phyloP scores from a whole-genome alignment of 2,888 invertebrate genomes.

The Nephrotoma guestfalica region DNA sequence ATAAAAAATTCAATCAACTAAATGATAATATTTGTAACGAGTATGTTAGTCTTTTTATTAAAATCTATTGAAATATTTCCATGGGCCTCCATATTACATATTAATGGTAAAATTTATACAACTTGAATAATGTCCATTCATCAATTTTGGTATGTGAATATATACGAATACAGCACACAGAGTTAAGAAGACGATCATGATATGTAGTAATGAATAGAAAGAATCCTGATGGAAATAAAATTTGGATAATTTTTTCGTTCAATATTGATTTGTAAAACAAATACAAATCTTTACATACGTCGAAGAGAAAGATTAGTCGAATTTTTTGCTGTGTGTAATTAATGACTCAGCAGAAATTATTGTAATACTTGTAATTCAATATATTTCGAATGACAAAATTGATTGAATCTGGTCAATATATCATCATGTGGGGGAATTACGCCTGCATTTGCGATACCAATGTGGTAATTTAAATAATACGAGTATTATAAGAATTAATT shows the following conservation, averaged over 20 bases:
- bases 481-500: too few species aligned
- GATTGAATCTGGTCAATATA: neutral
- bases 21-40: neutral
- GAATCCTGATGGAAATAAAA: neutral
- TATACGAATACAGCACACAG: neutral
- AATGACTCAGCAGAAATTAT: neutral
- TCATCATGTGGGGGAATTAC: too few species aligned
- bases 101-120: neutral
- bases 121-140: neutral
- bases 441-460: too few species aligned
- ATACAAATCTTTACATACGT: neutral
- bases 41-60: neutral
- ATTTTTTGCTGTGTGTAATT: neutral
- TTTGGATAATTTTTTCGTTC: neutral
- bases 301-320: neutral
- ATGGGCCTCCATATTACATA: neutral
- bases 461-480: too few species aligned
- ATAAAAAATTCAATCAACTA: neutral
- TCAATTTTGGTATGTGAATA: neutral
- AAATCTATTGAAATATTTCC: neutral
- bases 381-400: neutral
- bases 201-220: neutral
- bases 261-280: neutral
- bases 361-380: neutral
- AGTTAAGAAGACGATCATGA: neutral